Evolutionary conservation across 2,888 invertebrate genomes (phyloP), one percentile per base, ranked within the genome.

Genomic region (Cotesia congregata): DNA sequence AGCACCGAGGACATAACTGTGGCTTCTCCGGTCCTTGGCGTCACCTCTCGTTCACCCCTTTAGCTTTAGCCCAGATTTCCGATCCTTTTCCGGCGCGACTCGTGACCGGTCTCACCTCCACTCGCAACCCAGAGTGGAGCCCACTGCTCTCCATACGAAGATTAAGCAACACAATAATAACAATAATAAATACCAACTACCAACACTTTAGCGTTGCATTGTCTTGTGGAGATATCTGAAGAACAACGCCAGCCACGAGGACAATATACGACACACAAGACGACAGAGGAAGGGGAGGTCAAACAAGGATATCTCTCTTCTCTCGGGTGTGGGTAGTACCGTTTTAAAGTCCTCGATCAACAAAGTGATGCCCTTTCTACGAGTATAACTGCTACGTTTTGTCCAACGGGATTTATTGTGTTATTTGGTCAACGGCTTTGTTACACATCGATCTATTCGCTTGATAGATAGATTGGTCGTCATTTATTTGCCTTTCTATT

Each of bases 21-120:
- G 74, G 73, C 77, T 70, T 74, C 70, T 69, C 20, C 12, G 62
- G 70, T 75, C 69, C 40, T 60, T 62, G 72, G 50, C 6, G 20
- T 72, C 75, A 70, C 50, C 65, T 60, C 15, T 74, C 67, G 65
- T 68, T 73, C 64, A 40, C 72, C 70, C 72, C 67, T 65, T 67
- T 81, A 82, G 79, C 67, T 65, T 67, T 81, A 82, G 79, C 79
- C 80, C 78, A 82, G 80, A 83, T 83, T 82, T 83, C 78, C 73
- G 79, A 77, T 79, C 78, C 72, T 78, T 80, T 77, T 81, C 72
- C 67, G 67, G 68, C 62, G 68, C n/a, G 72, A 77, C 73, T 86
- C 87, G 87, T 87, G 87, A 86, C 85, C 80, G 80, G 81, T 84
- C 82, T 85, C 84, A 81, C 82, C 82, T 83, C 82, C 84, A 85